Evolutionary conservation across 2,113 vertebrate genomes (phyloP).

Genomic region (Misgurnus mizolepis): DNA sequence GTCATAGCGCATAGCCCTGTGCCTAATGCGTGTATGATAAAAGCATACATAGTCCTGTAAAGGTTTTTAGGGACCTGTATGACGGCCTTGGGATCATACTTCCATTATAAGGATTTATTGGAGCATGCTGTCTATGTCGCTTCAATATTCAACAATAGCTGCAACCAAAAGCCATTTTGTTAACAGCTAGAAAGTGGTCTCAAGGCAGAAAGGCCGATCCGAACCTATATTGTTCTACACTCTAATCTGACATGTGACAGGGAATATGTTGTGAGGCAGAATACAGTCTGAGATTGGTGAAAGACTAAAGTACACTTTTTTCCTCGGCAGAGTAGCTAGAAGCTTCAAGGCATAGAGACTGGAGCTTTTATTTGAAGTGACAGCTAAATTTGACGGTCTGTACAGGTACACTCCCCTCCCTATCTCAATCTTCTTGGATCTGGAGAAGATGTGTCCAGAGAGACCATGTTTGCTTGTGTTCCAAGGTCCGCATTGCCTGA

Average conservation of each 20-base stretch:
- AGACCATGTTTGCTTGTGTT: constrained; percentile 4
- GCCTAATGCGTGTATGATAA: too few species aligned
- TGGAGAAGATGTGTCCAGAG: constrained; percentile 21
- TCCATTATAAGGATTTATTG: constrained; percentile 71
- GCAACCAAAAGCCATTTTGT: constrained; percentile 71
- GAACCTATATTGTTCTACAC: constrained; percentile 15
- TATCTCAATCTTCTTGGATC: constrained; percentile 25
- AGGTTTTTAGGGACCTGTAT: background rate
- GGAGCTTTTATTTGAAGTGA: constrained; percentile 47
- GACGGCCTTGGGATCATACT: constrained; percentile 5
- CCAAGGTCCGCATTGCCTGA: constrained; percentile 37
- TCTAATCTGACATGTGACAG: constrained; percentile 24
- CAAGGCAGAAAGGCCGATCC: constrained; percentile 59
- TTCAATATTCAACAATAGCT: constrained; percentile 68
- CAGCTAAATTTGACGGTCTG: constrained; percentile 47
- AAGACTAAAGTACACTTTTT: constrained; percentile 29
- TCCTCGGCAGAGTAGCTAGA: constrained; percentile 23
- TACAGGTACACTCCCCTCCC: constrained; percentile 34
- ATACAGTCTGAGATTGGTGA: background rate
- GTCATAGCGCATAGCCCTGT: too few species aligned
- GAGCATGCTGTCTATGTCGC: constrained; percentile 67
- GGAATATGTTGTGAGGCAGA: constrained; percentile 26
- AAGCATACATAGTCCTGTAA: too few species aligned
- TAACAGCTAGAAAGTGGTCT: constrained; percentile 65
- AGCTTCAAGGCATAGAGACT: constrained; percentile 13